These are phyloP conservation scores for Babyrousa celebensis DNA, from an alignment of 2,797 vertebrate genomes.

Conservation along the genomic window DNA sequence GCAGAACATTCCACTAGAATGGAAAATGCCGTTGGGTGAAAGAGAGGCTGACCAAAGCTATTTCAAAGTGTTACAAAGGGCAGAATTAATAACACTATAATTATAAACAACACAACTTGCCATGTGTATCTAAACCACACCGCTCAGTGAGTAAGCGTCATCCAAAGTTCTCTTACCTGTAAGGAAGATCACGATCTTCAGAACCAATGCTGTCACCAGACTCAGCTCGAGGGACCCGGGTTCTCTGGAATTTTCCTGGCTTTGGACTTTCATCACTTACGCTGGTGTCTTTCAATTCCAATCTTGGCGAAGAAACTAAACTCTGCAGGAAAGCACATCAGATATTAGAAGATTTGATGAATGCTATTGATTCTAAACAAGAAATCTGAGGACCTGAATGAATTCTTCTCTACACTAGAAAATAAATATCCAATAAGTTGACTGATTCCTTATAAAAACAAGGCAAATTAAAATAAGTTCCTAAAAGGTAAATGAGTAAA, in stretches of 20 bases:
- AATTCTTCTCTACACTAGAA: constrained; percentile 39
- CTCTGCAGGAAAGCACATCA: constrained; percentile 81
- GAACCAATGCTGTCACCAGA: constrained; percentile 92
- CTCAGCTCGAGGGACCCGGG: constrained; percentile 89
- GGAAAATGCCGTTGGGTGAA: neutral
- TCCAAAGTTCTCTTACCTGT: constrained; percentile 92
- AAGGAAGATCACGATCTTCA: constrained; percentile 94
- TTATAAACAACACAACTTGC: neutral
- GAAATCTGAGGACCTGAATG: constrained; percentile 28
- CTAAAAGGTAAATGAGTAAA: constrained; percentile 26
- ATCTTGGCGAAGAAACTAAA: constrained; percentile 92
- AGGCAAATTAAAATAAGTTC: constrained; percentile 54
- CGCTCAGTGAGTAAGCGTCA: neutral
- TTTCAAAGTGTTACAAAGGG: neutral
- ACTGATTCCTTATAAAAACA: constrained; percentile 25
- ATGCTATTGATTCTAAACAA: neutral
- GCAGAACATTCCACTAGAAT: neutral
- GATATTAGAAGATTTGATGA: neutral
- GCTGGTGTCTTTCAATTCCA: constrained; percentile 90
- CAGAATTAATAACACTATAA: neutral
- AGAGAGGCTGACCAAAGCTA: neutral
- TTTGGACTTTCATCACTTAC: constrained; percentile 90
- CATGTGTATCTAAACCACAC: neutral
- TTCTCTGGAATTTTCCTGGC: constrained; percentile 93
- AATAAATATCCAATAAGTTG: constrained; percentile 1